Evolutionary conservation across 1,140 invertebrate genomes (phyloP), one percentile per base, ranked within the genome.

Genomic region (Nixonia krombeini): DNA sequence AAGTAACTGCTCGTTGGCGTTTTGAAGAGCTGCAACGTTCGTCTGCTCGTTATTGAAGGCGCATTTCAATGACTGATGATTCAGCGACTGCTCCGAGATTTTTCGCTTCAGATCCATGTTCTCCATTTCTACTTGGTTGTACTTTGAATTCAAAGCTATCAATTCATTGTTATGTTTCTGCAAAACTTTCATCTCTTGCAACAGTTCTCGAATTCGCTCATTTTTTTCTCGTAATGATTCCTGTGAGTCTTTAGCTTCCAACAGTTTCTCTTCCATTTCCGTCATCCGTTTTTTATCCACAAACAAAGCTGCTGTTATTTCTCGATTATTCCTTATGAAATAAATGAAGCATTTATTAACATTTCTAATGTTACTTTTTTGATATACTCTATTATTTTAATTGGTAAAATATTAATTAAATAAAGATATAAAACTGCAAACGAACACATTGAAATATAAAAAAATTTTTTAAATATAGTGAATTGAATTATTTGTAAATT

Each of bases 121-220:
- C 8, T 85, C 82, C 1, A 69, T 35, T 42, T 85, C 84, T 0
- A 82, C 29, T 42, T 74, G 56, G 1, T 58, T 66, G 10, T 73
- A 76, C 18, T 80, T 80, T 0, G 75, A 73, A 18, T 76, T 85
- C 0, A 80, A 29, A 0, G 42, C 29, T 0, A 81, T 61, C 3
- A 84, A 56, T 33, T 85, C 81, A 4, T 52, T 70, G 25, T 85
- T 85, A 29, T 84, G 80, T n/a, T 85, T 74, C 10, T 85, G 80
- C 4, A 85, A 31, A 18, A 76, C 72, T 35, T 81, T 74, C 2
- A 82, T 65, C 44, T 85, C 83, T 6, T 66, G 79, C 7, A 45
- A 35, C 16, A 85, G 33, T 41, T 81, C 79, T 2, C 49, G 41
- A 55, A 85, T 82, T 25, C 71, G 75, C 10, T 84, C 75, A 4